These are phyloP conservation scores for Polyommatus icarus DNA, from an alignment of 2,888 invertebrate species.

Conservation along the genomic window DNA sequence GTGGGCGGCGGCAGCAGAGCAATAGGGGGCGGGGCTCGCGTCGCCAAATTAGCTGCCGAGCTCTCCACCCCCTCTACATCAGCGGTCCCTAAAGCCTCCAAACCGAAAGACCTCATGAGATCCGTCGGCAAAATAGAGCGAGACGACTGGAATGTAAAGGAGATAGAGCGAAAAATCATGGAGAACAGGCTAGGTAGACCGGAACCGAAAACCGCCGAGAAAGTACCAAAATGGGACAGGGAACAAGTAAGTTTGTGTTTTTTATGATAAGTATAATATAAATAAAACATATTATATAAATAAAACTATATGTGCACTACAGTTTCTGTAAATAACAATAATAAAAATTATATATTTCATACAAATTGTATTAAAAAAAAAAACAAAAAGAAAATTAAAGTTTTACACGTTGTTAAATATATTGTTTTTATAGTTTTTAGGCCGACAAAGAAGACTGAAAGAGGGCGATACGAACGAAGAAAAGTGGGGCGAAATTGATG, in stretches of 20 bases:
- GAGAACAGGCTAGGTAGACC: slow-evolving; percentile 86
- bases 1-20: slow-evolving; percentile 61
- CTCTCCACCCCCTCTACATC: slow-evolving; percentile 82
- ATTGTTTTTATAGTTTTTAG: slow-evolving; percentile 57
- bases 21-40: slow-evolving; percentile 60
- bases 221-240: slow-evolving; percentile 95
- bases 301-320: too few species aligned
- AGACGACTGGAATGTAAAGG: slow-evolving; percentile 94
- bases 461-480: slow-evolving; percentile 65
- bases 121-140: slow-evolving; percentile 94
- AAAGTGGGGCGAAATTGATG: slow-evolving; percentile 71
- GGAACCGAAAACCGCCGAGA: slow-evolving; percentile 82
- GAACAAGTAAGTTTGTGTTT: slow-evolving; percentile 81
- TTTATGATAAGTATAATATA: too few species aligned
- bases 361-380: too few species aligned
- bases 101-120: slow-evolving; percentile 91
- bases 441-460: slow-evolving; percentile 63
- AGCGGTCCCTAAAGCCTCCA: slow-evolving; percentile 78
- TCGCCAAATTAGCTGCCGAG: slow-evolving; percentile 84
- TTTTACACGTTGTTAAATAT: neutral
- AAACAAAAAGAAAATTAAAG: too few species aligned
- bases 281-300: too few species aligned
- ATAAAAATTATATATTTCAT: too few species aligned
- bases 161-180: slow-evolving; percentile 93
- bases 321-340: too few species aligned